Conservation (phyloP, 2,797 vertebrate species). For the Menidia menidia region DNA sequence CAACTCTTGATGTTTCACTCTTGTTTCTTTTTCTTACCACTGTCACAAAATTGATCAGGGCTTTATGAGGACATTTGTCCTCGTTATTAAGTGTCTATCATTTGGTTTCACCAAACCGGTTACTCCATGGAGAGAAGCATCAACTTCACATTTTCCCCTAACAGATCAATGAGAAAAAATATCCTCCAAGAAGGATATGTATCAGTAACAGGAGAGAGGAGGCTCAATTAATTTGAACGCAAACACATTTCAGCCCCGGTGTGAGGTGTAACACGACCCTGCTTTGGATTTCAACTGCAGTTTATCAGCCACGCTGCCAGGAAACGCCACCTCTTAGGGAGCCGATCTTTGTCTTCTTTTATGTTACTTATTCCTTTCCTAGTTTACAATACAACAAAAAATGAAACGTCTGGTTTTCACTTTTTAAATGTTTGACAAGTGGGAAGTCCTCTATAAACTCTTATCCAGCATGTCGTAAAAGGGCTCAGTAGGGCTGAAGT, state of each 20-base stretch:
- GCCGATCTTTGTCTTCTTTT: neutral
- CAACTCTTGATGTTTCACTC: neutral
- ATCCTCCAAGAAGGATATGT: constrained; percentile 59
- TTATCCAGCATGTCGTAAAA: no score
- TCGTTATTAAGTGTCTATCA: constrained; percentile 63
- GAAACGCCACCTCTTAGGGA: neutral
- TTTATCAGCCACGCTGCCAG: constrained; percentile 40
- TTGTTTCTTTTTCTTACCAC: neutral
- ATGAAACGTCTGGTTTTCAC: neutral
- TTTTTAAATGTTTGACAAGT: no score
- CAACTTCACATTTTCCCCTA: constrained; percentile 52
- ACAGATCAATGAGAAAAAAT: constrained; percentile 81
- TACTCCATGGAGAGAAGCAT: constrained; percentile 59
- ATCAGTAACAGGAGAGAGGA: constrained; percentile 78
- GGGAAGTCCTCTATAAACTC: no score
- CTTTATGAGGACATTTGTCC: constrained; percentile 10
- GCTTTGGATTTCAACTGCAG: constrained; percentile 56
- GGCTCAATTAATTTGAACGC: constrained; percentile 82
- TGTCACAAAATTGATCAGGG: constrained; percentile 16
- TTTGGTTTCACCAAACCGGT: constrained; percentile 69
- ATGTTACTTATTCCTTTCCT: neutral
- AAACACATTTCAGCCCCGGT: constrained; percentile 70
- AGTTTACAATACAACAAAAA: neutral
- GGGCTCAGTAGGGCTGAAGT: no score
- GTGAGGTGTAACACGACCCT: constrained; percentile 74